phyloP scores from a whole-genome alignment of 2,888 invertebrate species.

The Tethea ocularis region DNA sequence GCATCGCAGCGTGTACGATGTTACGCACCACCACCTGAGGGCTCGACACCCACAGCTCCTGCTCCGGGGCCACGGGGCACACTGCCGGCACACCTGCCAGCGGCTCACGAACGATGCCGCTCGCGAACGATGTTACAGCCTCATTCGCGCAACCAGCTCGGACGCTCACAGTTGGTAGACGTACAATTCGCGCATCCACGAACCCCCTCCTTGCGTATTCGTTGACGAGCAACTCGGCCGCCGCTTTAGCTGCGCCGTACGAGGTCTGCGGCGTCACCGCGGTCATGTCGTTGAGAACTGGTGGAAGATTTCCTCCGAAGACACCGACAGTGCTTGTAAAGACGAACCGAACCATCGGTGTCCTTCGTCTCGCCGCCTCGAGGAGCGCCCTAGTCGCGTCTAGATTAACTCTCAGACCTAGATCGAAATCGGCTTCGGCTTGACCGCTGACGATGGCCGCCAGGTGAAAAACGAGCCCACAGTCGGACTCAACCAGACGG shows the following conservation, averaged over 20 bases:
- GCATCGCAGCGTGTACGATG: slow-evolving; percentile 53
- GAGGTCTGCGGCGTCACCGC: slow-evolving; percentile 65
- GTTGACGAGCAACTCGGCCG: slow-evolving; percentile 66
- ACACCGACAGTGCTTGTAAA: slow-evolving; percentile 66
- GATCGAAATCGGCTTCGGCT: slow-evolving; percentile 68
- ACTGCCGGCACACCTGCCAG: slow-evolving; percentile 48
- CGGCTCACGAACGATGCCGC: slow-evolving; percentile 70
- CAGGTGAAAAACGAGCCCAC: slow-evolving; percentile 62
- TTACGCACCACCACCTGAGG: slow-evolving; percentile 59
- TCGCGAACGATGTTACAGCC: slow-evolving; percentile 74
- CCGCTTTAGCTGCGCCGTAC: slow-evolving; percentile 70
- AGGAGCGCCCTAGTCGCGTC: slow-evolving; percentile 66
- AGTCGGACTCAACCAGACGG: slow-evolving; percentile 40
- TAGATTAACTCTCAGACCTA: slow-evolving; percentile 65
- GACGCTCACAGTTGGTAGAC: slow-evolving; percentile 70
- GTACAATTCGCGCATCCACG: slow-evolving; percentile 59
- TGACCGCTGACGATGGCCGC: slow-evolving; percentile 73
- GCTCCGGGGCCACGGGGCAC: slow-evolving; percentile 58
- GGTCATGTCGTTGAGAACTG: slow-evolving; percentile 52
- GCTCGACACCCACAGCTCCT: slow-evolving; percentile 62
- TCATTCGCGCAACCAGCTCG: slow-evolving; percentile 65
- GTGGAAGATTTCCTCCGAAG: slow-evolving; percentile 60
- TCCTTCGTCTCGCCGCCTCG: slow-evolving; percentile 52
- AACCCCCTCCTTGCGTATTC: slow-evolving; percentile 70
- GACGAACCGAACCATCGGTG: slow-evolving; percentile 51